Conservation (phyloP, 1,140 invertebrate genomes). For the Calephelis virginiensis region DNA sequence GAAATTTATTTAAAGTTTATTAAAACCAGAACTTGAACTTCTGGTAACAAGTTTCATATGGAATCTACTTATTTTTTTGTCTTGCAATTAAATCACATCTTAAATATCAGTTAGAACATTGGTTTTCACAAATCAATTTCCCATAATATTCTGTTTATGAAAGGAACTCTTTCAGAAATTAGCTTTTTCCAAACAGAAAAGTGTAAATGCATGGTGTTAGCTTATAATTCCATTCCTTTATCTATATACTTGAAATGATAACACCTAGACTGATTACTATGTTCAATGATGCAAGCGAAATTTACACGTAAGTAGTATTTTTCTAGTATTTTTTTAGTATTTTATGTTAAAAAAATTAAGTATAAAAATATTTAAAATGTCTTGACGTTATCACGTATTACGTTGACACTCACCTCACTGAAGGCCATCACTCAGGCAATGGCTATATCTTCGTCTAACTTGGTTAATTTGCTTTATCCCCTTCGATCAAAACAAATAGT, state of each 20-base stretch:
- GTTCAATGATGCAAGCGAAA: neutral
- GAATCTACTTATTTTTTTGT: too few relatives aligned
- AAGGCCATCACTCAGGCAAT: constrained; percentile 78
- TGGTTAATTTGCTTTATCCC: constrained; percentile 73
- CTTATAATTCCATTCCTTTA: too few relatives aligned
- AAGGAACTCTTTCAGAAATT: too few relatives aligned
- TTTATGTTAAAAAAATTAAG: neutral
- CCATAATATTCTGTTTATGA: too few relatives aligned
- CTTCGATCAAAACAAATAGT: constrained; percentile 78
- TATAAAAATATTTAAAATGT: neutral
- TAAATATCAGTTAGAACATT: too few relatives aligned
- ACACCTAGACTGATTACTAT: constrained; percentile 1
- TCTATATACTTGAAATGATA: constrained; percentile 3
- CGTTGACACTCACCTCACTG: constrained; percentile 71
- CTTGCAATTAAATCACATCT: too few relatives aligned
- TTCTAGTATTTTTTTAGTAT: constrained; percentile 11
- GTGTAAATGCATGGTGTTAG: neutral
- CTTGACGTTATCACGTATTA: neutral
- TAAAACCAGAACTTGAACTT: too few relatives aligned
- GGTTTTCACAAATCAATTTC: too few relatives aligned
- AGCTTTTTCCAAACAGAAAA: neutral
- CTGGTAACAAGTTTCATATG: too few relatives aligned
- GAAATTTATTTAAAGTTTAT: too few relatives aligned
- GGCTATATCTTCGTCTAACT: constrained; percentile 59
- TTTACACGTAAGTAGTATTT: neutral